Evolutionary conservation across 1,140 invertebrate genomes (phyloP).

Genomic region (Fragariocoptes setiger): DNA sequence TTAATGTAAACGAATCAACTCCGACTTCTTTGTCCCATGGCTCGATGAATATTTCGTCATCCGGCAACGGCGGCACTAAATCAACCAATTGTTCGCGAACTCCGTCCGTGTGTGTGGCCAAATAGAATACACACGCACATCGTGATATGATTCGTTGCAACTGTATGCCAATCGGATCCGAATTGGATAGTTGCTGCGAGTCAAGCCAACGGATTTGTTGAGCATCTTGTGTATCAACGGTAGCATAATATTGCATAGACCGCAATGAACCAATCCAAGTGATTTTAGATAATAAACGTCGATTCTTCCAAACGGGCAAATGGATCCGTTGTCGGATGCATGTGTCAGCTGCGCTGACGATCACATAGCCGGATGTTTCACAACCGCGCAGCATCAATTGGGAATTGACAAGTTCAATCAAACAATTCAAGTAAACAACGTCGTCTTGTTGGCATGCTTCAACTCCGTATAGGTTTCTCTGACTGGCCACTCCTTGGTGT

Average conservation of each 20-base stretch:
- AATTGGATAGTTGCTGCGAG: slow-evolving; percentile 29
- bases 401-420: slow-evolving; percentile 74
- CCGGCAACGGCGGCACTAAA: slow-evolving; percentile 24
- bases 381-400: slow-evolving; percentile 81
- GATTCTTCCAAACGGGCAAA: slow-evolving; percentile 58
- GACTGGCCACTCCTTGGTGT: slow-evolving; percentile 23
- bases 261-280: slow-evolving; percentile 78
- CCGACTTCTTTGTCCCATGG: slow-evolving; percentile 31
- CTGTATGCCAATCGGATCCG: slow-evolving; percentile 20
- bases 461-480: slow-evolving; percentile 41
- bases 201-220: slow-evolving; percentile 86
- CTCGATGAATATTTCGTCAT: slow-evolving; percentile 12
- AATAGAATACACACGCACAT: slow-evolving; percentile 91
- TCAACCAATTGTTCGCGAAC: slow-evolving; percentile 31
- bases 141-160: slow-evolving; percentile 79
- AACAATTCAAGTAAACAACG: slow-evolving; percentile 63
- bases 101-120: slow-evolving; percentile 61
- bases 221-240: slow-evolving; percentile 36
- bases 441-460: slow-evolving; percentile 57
- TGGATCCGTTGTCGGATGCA: slow-evolving; percentile 67
- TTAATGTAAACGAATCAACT: slow-evolving; percentile 82
- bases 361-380: slow-evolving; percentile 81
- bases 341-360: slow-evolving; percentile 74
- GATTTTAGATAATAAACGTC: slow-evolving; percentile 59
- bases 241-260: slow-evolving; percentile 96